Percentiles rank a stretch among this genome's conserved stretches.
phyloP scores from a whole-genome alignment of 2,797 vertebrate genomes.

The Babyrousa celebensis region DNA sequence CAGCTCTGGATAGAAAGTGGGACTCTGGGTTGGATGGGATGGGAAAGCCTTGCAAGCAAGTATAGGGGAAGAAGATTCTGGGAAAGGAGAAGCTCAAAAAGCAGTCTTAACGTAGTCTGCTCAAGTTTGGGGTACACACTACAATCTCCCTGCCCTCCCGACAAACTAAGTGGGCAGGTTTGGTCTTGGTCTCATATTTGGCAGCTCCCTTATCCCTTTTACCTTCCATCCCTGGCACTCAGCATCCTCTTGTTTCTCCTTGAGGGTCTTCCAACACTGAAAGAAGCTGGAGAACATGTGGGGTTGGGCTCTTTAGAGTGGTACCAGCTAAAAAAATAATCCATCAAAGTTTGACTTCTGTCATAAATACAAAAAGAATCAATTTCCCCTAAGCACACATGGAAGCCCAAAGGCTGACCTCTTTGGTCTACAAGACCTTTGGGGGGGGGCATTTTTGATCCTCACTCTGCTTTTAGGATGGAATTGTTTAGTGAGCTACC shows the following conservation, averaged over 20 bases:
- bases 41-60: slow-evolving; percentile 57
- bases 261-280: slow-evolving; percentile 38
- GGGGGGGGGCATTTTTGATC: neutral
- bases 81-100: slow-evolving; percentile 51
- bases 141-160: neutral
- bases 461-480: slow-evolving; percentile 33
- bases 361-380: slow-evolving; percentile 1
- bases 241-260: neutral
- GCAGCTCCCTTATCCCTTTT: neutral
- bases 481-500: neutral
- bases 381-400: slow-evolving; percentile 8
- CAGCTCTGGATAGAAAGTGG: slow-evolving; percentile 65
- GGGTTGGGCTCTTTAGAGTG: slow-evolving; percentile 4
- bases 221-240: neutral
- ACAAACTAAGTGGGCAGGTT: slow-evolving; percentile 36
- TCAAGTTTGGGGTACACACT: neutral
- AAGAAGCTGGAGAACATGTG: slow-evolving; percentile 34
- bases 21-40: slow-evolving; percentile 44
- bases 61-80: neutral
- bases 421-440: neutral
- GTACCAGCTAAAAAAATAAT: slow-evolving; percentile 30
- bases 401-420: slow-evolving; percentile 7
- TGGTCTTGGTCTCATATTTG: slow-evolving; percentile 31
- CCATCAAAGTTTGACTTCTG: neutral
- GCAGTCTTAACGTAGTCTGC: neutral